Evolutionary conservation across 2,113 vertebrate genomes (phyloP).

Genomic region (Anguilla rostrata): DNA sequence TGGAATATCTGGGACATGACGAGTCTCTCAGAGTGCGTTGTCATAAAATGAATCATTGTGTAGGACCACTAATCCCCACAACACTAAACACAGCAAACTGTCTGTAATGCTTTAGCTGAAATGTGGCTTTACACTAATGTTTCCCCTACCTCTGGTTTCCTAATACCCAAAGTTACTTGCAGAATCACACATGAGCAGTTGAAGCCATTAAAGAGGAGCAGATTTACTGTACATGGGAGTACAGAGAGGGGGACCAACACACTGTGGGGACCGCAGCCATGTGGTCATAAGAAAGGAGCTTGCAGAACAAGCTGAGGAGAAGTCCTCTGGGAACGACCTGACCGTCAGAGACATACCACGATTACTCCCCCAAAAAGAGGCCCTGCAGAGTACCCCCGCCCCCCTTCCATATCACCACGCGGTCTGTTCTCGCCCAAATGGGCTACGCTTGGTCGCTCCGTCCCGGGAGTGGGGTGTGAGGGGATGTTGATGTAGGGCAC

Average conservation of each 20-base stretch:
- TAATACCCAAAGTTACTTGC: not conserved
- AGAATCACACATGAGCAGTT: not conserved
- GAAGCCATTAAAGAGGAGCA: not conserved
- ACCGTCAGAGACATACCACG: not conserved
- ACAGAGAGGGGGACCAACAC: not conserved
- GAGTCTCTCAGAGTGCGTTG: not conserved
- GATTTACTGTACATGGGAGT: not conserved
- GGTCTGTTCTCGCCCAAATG: not conserved
- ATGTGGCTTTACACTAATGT: not conserved
- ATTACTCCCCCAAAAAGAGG: not conserved
- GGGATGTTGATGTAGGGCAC: constrained; percentile 23
- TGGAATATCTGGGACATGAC: not conserved
- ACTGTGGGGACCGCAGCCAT: not conserved
- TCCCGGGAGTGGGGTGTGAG: not conserved
- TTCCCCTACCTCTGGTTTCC: not conserved
- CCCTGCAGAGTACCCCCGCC: not conserved
- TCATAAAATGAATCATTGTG: too few species aligned
- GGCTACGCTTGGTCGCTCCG: not conserved
- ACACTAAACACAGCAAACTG: not conserved
- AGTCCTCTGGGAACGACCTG: not conserved
- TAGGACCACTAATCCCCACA: not conserved
- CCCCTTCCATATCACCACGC: not conserved
- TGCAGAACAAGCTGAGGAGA: not conserved
- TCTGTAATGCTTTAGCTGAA: not conserved
- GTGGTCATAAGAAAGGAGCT: not conserved